These are phyloP conservation scores for Bryconaethiops microstoma DNA, from an alignment of 2,797 vertebrate genomes.

Conservation along the genomic window DNA sequence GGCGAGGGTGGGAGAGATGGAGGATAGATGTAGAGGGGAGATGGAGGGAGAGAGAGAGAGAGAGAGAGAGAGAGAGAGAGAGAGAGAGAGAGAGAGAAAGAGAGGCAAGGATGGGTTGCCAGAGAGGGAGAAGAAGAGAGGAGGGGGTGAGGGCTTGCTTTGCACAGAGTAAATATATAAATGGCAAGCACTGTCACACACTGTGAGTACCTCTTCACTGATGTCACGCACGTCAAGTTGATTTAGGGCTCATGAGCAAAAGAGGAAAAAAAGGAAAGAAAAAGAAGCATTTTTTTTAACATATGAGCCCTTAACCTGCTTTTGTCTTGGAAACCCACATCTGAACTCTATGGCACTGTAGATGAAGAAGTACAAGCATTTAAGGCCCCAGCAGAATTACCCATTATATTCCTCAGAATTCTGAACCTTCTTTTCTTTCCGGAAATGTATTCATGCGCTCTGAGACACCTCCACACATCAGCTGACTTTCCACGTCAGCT, in stretches of 20 bases:
- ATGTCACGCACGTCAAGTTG: conserved; percentile 59
- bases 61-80: conserved; percentile 6
- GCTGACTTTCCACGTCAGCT: conserved; percentile 54
- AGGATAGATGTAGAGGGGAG: conserved; percentile 1
- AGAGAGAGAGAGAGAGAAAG: no score
- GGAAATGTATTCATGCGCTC: conserved; percentile 19
- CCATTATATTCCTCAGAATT: background rate
- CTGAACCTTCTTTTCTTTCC: background rate
- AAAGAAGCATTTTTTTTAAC: conserved; percentile 37
- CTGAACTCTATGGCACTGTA: conserved; percentile 5
- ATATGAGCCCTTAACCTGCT: conserved; percentile 40
- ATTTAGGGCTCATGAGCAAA: conserved; percentile 53
- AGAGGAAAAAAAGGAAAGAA: background rate
- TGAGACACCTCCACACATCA: conserved; percentile 48
- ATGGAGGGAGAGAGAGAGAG: conserved; percentile 25
- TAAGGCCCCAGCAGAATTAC: conserved; percentile 25
- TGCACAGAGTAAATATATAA: conserved; percentile 61
- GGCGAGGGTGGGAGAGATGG: conserved; percentile 38
- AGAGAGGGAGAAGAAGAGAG: conserved; percentile 44
- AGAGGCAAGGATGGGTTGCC: conserved; percentile 53
- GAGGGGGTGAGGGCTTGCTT: conserved; percentile 51
- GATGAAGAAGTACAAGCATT: conserved; percentile 32
- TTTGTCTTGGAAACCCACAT: conserved; percentile 38
- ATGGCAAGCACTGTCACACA: conserved; percentile 58
- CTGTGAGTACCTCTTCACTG: conserved; percentile 56